These are phyloP conservation scores for Leucania comma DNA, from an alignment of 2,888 invertebrate species.

Conservation along the genomic window DNA sequence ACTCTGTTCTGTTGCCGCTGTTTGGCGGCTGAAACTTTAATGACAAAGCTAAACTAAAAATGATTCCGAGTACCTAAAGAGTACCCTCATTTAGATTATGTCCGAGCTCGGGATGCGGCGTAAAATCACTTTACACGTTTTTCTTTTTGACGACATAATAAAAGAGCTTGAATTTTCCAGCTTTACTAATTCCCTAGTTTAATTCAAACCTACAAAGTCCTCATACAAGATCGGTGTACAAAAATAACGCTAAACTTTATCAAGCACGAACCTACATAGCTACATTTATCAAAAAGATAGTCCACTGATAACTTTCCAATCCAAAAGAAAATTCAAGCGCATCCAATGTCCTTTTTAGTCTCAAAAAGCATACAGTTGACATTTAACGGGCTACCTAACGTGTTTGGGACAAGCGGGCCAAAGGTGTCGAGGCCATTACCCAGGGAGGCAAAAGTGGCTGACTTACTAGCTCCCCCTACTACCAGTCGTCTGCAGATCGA, in stretches of 20 bases:
- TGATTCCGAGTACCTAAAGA: conserved; percentile 9
- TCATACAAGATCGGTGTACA: not conserved
- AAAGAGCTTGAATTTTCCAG: too few relatives aligned
- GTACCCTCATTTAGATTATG: conserved; percentile 21
- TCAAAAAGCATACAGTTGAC: conserved; percentile 77
- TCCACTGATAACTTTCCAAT: not conserved
- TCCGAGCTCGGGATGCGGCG: not conserved
- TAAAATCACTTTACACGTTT: not conserved
- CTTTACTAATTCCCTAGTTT: too few relatives aligned
- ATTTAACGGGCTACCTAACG: conserved; percentile 71
- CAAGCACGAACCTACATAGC: not conserved
- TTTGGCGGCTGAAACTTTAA: conserved; percentile 39
- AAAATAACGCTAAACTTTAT: not conserved
- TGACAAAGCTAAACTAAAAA: conserved; percentile 22
- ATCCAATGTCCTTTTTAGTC: conserved; percentile 37
- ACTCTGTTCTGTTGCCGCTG: conserved; percentile 5
- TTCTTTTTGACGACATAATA: too few relatives aligned
- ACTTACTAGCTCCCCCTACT: conserved; percentile 66
- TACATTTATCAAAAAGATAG: not conserved
- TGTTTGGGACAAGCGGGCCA: conserved; percentile 76
- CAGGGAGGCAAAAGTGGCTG: conserved; percentile 73
- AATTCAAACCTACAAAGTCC: too few relatives aligned
- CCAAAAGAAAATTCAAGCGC: conserved; percentile 57
- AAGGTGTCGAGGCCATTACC: conserved; percentile 82
- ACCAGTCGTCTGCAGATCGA: conserved; percentile 79